Conservation (phyloP, 2,888 invertebrate species). For the Hydrotaea cyrtoneurina region DNA sequence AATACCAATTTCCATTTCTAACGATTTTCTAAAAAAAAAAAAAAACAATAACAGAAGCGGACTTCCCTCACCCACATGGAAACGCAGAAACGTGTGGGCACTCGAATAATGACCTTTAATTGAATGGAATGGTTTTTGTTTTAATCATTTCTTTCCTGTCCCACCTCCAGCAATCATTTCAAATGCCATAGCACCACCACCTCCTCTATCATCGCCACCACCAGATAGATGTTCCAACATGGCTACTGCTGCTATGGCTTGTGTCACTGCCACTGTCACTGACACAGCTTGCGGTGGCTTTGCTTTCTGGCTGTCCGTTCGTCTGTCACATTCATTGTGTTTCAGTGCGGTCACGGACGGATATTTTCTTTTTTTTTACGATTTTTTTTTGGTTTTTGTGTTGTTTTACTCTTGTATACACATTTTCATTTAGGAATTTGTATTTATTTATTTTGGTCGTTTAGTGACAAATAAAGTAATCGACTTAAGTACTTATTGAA, state of each 20-base stretch:
- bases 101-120: conserved; percentile 26
- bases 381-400: neutral
- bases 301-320: neutral
- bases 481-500: conserved; percentile 66
- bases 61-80: neutral
- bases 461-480: conserved; percentile 55
- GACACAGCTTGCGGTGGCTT: too few relatives aligned
- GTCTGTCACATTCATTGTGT: neutral
- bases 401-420: neutral
- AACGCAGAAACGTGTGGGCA: neutral
- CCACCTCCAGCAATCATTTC: neutral
- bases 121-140: neutral
- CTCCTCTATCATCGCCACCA: neutral
- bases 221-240: too few relatives aligned
- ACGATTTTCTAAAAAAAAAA: neutral
- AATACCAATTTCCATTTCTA: neutral
- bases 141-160: neutral
- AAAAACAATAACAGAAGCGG: neutral
- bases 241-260: too few relatives aligned
- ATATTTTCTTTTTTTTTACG: neutral
- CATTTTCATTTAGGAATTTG: neutral
- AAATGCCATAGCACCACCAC: neutral
- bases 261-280: too few relatives aligned
- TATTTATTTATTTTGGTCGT: conserved; percentile 15
- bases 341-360: neutral